These are phyloP conservation scores for Phengaris arion DNA, from an alignment of 2,888 invertebrate species.

Conservation along the genomic window DNA sequence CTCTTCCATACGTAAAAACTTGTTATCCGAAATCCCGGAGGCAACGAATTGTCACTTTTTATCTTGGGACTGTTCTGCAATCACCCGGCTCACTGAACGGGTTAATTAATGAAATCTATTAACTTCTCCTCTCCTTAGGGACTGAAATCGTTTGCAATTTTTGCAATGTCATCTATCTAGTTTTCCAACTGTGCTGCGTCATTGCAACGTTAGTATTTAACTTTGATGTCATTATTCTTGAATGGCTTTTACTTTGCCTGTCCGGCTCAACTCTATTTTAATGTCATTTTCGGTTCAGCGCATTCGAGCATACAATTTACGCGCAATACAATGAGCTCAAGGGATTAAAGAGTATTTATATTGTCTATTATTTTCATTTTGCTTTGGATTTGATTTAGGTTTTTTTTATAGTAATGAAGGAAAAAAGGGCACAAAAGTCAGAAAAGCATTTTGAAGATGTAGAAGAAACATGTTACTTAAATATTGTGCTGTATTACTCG, in stretches of 20 bases:
- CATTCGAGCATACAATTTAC: background rate
- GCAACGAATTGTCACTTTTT: constrained; percentile 66
- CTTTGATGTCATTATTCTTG: constrained; percentile 9
- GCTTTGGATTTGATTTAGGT: no score
- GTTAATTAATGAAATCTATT: constrained; percentile 80
- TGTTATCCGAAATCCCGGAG: constrained; percentile 56
- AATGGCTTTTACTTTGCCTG: constrained; percentile 3
- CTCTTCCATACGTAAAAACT: constrained; percentile 53
- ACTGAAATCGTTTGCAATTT: constrained; percentile 58
- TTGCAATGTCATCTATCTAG: constrained; percentile 62
- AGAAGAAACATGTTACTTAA: no score
- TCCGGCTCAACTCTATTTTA: background rate
- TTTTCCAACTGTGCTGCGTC: constrained; percentile 51
- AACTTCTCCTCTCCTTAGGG: constrained; percentile 70
- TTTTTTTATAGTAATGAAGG: no score
- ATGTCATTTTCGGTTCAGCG: constrained; percentile 3
- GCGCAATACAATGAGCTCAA: background rate
- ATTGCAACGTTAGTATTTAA: constrained; percentile 39
- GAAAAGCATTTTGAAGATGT: no score
- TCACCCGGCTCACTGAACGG: constrained; percentile 76
- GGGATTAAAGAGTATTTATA: background rate
- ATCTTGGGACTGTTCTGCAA: constrained; percentile 67
- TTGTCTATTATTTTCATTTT: background rate
- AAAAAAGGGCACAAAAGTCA: no score
- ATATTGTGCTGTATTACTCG: no score